phyloP scores from a whole-genome alignment of 1,140 invertebrate species.

The Gonioctena quinquepunctata region DNA sequence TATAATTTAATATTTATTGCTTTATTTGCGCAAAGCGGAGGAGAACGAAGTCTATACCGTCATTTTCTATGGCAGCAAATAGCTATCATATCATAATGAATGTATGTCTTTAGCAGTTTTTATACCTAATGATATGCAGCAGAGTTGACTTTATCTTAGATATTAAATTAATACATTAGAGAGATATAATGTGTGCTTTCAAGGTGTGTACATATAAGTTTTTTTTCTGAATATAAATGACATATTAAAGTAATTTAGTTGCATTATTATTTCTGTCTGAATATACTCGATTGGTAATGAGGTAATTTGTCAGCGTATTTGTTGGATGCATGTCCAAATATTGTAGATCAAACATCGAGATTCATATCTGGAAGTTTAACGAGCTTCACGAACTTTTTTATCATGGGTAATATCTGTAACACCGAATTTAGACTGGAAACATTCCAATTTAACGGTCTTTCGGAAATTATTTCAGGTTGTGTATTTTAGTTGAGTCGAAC shows the following conservation, averaged over 20 bases:
- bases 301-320: constrained; percentile 4
- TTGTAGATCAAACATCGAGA: not conserved
- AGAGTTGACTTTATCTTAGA: not conserved
- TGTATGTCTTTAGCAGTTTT: constrained; percentile 1
- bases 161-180: constrained; percentile 4
- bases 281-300: not conserved
- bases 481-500: too few relatives aligned
- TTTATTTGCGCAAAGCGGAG: not conserved
- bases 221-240: constrained; percentile 7
- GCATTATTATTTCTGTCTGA: not conserved
- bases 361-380: not conserved
- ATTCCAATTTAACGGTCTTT: not conserved
- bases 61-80: not conserved
- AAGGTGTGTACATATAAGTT: not conserved
- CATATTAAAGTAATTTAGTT: not conserved
- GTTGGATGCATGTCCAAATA: not conserved
- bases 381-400: not conserved
- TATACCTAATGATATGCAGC: not conserved
- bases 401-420: not conserved
- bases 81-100: not conserved
- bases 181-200: not conserved
- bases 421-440: not conserved
- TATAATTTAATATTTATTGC: not conserved
- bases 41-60: not conserved
- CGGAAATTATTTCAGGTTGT: too few relatives aligned